phyloP scores from a whole-genome alignment of 2,113 vertebrate genomes.

The Oceanites oceanicus region DNA sequence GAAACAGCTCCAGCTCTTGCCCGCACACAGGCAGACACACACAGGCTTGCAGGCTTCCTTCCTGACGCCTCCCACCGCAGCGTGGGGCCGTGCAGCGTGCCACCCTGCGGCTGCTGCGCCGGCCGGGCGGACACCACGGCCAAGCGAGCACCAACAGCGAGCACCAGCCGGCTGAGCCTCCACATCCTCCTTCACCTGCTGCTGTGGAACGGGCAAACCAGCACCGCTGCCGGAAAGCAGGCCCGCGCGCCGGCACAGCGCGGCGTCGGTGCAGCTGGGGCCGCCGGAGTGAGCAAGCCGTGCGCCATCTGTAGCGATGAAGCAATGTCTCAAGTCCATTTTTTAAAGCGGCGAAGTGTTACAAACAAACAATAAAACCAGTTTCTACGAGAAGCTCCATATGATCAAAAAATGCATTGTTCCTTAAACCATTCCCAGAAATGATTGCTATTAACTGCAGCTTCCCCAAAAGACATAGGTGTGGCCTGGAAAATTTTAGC shows the following conservation, averaged over 20 bases:
- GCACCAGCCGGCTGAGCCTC: background rate
- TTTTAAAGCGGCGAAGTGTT: background rate
- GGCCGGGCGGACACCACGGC: accelerated
- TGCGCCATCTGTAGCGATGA: background rate
- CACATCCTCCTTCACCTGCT: background rate
- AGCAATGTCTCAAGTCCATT: background rate
- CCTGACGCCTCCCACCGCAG: background rate
- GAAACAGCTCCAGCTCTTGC: background rate
- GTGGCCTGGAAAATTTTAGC: slow-evolving; percentile 15
- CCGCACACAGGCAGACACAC: background rate
- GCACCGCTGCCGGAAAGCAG: accelerated
- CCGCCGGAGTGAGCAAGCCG: accelerated
- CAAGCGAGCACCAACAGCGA: background rate
- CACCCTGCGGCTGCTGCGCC: background rate
- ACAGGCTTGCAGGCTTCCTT: background rate
- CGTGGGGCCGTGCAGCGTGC: background rate
- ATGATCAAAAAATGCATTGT: background rate
- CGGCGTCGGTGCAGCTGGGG: accelerated
- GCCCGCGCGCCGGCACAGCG: background rate
- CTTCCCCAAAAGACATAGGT: background rate
- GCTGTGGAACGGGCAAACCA: background rate
- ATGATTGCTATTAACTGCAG: background rate
- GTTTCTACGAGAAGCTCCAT: accelerated
- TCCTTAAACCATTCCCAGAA: background rate
- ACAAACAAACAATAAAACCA: background rate